Evolutionary conservation across 2,888 invertebrate species (phyloP).

Genomic region (Caenorhabditis sulstoni): DNA sequence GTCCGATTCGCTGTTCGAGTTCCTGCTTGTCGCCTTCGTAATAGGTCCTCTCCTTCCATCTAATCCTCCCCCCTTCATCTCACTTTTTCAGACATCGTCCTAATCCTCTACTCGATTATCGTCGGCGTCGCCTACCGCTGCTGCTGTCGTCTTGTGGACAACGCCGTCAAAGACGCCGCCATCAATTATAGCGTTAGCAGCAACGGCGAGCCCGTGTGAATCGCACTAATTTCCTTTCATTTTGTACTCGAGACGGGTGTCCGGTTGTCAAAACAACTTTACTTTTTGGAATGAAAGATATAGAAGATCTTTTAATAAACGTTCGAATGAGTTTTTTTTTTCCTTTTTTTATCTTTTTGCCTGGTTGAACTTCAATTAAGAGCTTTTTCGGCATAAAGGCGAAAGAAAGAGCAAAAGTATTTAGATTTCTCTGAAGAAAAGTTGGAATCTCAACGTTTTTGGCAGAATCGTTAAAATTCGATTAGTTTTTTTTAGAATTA

Average conservation of each 20-base stretch:
- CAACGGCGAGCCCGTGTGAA: constrained; percentile 39
- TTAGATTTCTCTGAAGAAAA: too few relatives aligned
- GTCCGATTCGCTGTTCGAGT: constrained; percentile 57
- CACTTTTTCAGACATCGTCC: constrained; percentile 55
- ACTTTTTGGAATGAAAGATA: too few relatives aligned
- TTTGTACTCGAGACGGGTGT: constrained; percentile 2
- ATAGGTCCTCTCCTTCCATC: constrained; percentile 33
- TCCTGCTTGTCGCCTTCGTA: constrained; percentile 58
- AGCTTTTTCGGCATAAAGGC: too few relatives aligned
- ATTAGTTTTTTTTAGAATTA: too few relatives aligned
- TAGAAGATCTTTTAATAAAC: too few relatives aligned
- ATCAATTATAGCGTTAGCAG: constrained; percentile 42
- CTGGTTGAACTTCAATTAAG: too few relatives aligned
- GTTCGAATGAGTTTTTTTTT: too few relatives aligned
- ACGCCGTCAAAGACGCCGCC: constrained; percentile 37
- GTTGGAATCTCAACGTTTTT: too few relatives aligned
- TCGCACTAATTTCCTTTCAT: neutral
- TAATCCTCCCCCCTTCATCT: neutral
- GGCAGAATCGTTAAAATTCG: too few relatives aligned
- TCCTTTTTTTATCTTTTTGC: too few relatives aligned
- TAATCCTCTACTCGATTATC: constrained; percentile 55
- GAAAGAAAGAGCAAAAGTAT: too few relatives aligned
- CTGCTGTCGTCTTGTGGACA: constrained; percentile 56
- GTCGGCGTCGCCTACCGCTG: constrained; percentile 59
- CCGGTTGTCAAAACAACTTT: neutral